phyloP scores from a whole-genome alignment of 2,888 invertebrate species.

The Xestoiulus laeticollis region DNA sequence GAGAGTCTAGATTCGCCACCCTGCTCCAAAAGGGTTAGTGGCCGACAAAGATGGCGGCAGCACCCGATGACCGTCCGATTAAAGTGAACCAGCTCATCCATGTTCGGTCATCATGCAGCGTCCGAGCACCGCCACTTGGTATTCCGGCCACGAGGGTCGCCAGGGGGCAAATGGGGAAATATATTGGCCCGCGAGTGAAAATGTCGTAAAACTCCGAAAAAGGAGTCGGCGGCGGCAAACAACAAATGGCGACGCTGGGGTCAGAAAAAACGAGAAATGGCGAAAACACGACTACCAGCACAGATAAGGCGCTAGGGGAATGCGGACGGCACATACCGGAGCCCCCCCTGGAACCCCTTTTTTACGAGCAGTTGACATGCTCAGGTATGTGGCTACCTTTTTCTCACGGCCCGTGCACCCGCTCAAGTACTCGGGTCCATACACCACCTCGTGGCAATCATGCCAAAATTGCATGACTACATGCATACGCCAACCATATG shows the following conservation, averaged over 20 bases:
- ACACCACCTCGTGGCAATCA: conserved; percentile 1
- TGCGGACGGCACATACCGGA: conserved; percentile 31
- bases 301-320: conserved; percentile 34
- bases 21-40: neutral
- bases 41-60: neutral
- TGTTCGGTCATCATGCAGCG: neutral
- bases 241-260: neutral
- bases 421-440: neutral
- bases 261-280: neutral
- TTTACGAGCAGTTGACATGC: conserved; percentile 37
- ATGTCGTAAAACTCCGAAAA: conserved; percentile 14
- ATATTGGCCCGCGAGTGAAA: conserved; percentile 27
- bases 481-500: no score
- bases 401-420: conserved; percentile 1
- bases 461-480: no score
- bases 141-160: conserved; percentile 28
- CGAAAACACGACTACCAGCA: conserved; percentile 37
- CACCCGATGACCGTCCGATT: neutral
- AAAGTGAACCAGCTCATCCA: neutral
- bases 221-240: conserved; percentile 28
- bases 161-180: neutral
- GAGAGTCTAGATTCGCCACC: neutral
- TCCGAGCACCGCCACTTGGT: neutral
- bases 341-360: conserved; percentile 1
- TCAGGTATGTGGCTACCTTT: conserved; percentile 22